Percentiles rank a stretch among this genome's conserved stretches.
These are phyloP conservation scores for Spinus olivaceus DNA, from an alignment of 2,797 vertebrate genomes.

Conservation along the genomic window DNA sequence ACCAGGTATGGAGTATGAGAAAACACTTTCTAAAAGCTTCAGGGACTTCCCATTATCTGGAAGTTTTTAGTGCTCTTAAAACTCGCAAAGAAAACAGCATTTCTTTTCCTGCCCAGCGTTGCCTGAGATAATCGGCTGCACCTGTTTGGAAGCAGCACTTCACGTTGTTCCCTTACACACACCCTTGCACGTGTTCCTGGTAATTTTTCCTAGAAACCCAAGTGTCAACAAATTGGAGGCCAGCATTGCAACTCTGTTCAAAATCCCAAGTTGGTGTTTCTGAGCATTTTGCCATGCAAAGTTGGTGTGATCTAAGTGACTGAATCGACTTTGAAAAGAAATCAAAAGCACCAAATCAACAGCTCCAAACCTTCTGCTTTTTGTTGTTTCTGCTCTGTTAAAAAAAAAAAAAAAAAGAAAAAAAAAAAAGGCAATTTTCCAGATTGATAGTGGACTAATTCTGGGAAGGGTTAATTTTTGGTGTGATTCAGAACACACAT, in stretches of 20 bases:
- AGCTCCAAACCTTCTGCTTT: background rate
- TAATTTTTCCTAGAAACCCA: constrained; percentile 65
- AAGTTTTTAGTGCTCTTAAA: constrained; percentile 71
- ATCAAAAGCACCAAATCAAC: background rate
- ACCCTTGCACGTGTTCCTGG: constrained; percentile 49
- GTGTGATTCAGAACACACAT: background rate
- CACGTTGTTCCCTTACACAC: constrained; percentile 41
- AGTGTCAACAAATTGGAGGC: constrained; percentile 50
- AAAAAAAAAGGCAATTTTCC: background rate
- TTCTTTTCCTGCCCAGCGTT: constrained; percentile 35
- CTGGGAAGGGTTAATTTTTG: background rate
- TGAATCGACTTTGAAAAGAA: background rate
- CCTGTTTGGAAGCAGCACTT: constrained; percentile 67
- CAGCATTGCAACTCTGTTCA: background rate
- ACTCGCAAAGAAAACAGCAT: constrained; percentile 51
- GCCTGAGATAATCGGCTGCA: constrained; percentile 69
- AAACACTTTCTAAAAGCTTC: constrained; percentile 72
- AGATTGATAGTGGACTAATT: background rate
- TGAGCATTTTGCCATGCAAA: background rate
- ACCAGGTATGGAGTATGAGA: constrained; percentile 69
- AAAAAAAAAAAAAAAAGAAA: rapidly evolving
- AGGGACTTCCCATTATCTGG: constrained; percentile 73
- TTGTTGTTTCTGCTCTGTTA: background rate
- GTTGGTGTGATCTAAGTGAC: background rate
- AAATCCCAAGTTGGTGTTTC: background rate